phyloP scores from a whole-genome alignment of 2,113 vertebrate species.

The Dryoscopus gambensis region DNA sequence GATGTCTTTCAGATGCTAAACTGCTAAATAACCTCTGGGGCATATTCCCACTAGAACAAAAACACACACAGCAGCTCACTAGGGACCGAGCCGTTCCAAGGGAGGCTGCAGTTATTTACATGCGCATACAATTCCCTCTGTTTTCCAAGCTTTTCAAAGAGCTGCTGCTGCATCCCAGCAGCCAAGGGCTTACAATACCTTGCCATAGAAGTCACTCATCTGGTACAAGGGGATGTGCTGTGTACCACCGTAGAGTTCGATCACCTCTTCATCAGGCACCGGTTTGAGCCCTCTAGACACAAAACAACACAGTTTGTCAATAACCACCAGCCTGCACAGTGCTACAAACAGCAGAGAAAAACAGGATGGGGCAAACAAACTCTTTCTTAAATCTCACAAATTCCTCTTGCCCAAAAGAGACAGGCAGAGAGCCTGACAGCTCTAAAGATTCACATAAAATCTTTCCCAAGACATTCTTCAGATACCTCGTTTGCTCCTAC shows the following conservation, averaged over 20 bases:
- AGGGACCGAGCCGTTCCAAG: not conserved
- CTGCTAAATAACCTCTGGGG: slow-evolving; percentile 56
- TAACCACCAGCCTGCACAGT: not conserved
- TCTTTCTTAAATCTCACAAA: not conserved
- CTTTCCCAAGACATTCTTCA: not conserved
- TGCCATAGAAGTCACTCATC: slow-evolving; percentile 84
- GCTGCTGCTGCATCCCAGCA: not conserved
- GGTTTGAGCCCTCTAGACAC: slow-evolving; percentile 75
- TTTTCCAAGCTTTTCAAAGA: not conserved
- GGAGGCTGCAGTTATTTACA: not conserved
- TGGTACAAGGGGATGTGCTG: slow-evolving; percentile 81
- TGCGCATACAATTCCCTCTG: not conserved
- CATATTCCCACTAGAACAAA: slow-evolving; percentile 54
- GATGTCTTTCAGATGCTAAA: slow-evolving; percentile 52
- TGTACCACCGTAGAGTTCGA: slow-evolving; percentile 76
- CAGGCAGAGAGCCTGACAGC: not conserved
- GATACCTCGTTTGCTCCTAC: not conserved
- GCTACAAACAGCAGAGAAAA: not conserved
- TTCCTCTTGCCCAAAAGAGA: not conserved
- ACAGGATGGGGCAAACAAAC: not conserved
- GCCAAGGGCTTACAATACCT: slow-evolving; percentile 63
- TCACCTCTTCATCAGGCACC: slow-evolving; percentile 79
- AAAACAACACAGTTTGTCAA: not conserved
- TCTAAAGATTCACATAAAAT: not conserved
- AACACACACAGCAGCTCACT: slow-evolving; percentile 6